phyloP scores from a whole-genome alignment of 2,888 invertebrate species.

The Acheta domesticus region DNA sequence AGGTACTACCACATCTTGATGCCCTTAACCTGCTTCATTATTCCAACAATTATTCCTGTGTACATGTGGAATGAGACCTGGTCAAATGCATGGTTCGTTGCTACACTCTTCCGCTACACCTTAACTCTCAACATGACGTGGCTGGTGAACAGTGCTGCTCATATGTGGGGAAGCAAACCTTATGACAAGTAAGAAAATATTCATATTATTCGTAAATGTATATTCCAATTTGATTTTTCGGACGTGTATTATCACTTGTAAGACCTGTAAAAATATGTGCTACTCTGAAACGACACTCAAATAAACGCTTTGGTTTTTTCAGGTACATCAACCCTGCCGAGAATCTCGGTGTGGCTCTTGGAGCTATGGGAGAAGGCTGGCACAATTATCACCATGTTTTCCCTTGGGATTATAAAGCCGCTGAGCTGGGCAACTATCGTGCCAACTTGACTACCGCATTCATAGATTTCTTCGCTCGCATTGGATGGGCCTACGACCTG shows the following conservation, averaged over 20 bases:
- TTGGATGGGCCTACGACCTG: constrained; percentile 85
- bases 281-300: background rate
- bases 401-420: constrained; percentile 82
- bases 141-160: constrained; percentile 87
- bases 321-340: constrained; percentile 46
- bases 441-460: constrained; percentile 69
- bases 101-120: constrained; percentile 72
- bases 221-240: background rate
- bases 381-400: constrained; percentile 63
- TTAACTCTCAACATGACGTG: constrained; percentile 82
- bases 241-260: background rate
- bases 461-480: constrained; percentile 74
- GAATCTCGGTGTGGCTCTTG: constrained; percentile 47
- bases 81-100: constrained; percentile 60
- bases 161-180: constrained; percentile 72
- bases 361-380: constrained; percentile 52
- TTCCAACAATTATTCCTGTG: constrained; percentile 73
- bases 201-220: background rate
- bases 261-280: background rate
- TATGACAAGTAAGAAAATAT: constrained; percentile 61
- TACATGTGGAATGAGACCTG: constrained; percentile 74
- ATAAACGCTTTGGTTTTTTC: background rate
- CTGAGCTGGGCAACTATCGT: constrained; percentile 67
- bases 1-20: constrained; percentile 74
- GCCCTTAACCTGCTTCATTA: constrained; percentile 70